Percentiles rank a stretch among this genome's conserved stretches.
Conservation (phyloP, 2,888 invertebrate genomes). For the Toxonevra muliebris region DNA sequence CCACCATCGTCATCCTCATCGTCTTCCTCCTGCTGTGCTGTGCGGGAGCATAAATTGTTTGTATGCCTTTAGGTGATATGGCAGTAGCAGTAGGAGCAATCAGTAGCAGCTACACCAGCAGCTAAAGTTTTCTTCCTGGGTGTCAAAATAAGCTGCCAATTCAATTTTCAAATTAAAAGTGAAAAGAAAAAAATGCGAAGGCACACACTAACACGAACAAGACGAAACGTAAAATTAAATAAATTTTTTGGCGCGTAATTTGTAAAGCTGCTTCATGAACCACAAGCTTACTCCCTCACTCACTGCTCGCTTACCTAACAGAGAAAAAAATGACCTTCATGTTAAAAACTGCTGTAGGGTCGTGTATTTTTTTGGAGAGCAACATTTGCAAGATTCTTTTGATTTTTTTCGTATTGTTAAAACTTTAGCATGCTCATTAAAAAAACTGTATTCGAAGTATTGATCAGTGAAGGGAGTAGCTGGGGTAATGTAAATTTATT, state of each 20-base stretch:
- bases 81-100: background rate
- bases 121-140: conserved; percentile 18
- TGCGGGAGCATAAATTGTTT: conserved; percentile 8
- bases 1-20: conserved; percentile 14
- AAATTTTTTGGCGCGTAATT: conserved; percentile 42
- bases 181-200: conserved; percentile 54
- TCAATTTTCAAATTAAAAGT: conserved; percentile 55
- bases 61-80: background rate
- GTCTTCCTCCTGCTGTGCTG: conserved; percentile 29
- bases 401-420: no score
- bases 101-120: no score
- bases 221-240: conserved; percentile 31
- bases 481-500: no score
- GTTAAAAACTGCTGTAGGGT: no score
- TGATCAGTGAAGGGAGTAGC: no score
- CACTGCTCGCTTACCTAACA: no score
- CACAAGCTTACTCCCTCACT: no score
- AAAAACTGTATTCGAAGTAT: no score
- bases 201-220: conserved; percentile 43
- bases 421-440: no score
- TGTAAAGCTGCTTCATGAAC: conserved; percentile 10
- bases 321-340: no score
- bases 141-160: conserved; percentile 55
- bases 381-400: no score
- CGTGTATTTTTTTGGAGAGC: no score